Base-by-base conservation (phyloP, 2,797 vertebrate species). In the Anguilla anguilla region DNA sequence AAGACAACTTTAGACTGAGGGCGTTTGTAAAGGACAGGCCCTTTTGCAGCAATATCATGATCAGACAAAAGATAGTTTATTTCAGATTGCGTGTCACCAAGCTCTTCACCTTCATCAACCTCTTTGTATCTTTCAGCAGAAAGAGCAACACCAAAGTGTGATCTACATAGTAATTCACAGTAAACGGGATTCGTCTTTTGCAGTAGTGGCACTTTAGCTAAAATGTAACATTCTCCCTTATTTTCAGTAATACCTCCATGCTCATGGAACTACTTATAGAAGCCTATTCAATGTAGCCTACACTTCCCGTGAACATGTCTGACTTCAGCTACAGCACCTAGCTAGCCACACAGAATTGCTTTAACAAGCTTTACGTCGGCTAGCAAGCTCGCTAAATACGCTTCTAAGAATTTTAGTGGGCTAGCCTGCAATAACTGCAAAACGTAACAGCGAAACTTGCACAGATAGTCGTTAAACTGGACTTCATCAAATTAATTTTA, bases 1-100 rank as follows among this genome's bases (percentile, higher is more conserved):
- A n/a, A 83, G 69, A 59, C 86, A 79, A 93, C 92, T 92, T 85
- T 43, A 91, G 90, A 9, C 88, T 82, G 89, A 69, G 90, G 91
- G 87, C 89, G 85, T 17, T 5, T 46, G 61, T 5, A 74, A 46
- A 25, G 55, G 53, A 88, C 74, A 89, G 89, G 90, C 89, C 90
- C 86, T 72, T 69, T 64, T 64, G 49, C 46, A 22, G 15, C 39
- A 89, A 35, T 57, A 87, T n/a, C 4, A 57, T 85, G 1, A 87
- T 51, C 53, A 59, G 79, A n/a, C n/a, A 64, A 84, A 85, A 53
- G 31, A 59, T 28, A 9, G 79, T 28, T 55, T 43, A 55, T 55
- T 49, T 46, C 13, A 22, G 17, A 2, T 69, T 55, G 46, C 11
- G 46, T 31, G 49, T 31, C 46, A 55, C 69, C 43, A 53, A 35